Percentiles rank a stretch among this genome's conserved stretches.
Conservation (phyloP, 92 coral and sea anemone genomes). For the Diadumene lineata region DNA sequence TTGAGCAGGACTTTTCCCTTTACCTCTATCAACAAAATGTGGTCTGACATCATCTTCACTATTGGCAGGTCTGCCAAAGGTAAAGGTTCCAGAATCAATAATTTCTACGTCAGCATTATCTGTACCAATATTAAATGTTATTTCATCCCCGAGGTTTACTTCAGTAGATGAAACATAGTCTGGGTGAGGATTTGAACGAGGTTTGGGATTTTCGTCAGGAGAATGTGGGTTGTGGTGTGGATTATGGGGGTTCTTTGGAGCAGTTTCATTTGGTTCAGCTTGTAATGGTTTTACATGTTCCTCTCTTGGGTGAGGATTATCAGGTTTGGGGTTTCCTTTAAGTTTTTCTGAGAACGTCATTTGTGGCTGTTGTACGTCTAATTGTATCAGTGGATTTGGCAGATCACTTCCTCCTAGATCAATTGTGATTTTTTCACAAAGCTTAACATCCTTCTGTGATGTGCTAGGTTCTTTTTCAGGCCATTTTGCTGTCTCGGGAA, state of each 20-base stretch:
- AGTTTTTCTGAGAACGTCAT: constrained; percentile 10
- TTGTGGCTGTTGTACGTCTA: background rate
- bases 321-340: constrained; percentile 22
- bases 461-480: too few relatives aligned
- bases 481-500: background rate
- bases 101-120: constrained; percentile 39
- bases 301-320: constrained; percentile 17
- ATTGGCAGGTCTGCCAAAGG: constrained; percentile 22
- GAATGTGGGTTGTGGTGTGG: constrained; percentile 17
- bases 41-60: constrained; percentile 49
- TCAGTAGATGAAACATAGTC: constrained; percentile 1
- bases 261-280: constrained; percentile 12
- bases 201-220: constrained; percentile 1
- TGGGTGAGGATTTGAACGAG: constrained; percentile 29
- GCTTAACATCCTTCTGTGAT: constrained; percentile 11
- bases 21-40: constrained; percentile 57
- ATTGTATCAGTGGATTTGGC: constrained; percentile 16
- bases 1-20: constrained; percentile 51
- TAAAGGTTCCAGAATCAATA: constrained; percentile 50
- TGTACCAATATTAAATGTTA: constrained; percentile 25
- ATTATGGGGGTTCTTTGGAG: constrained; percentile 23
- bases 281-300: constrained; percentile 17
- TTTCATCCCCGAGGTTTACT: constrained; percentile 26
- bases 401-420: constrained; percentile 32
- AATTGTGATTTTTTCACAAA: constrained; percentile 9